phyloP scores from a whole-genome alignment of 2,113 vertebrate species.

The Shinisaurus crocodilurus region DNA sequence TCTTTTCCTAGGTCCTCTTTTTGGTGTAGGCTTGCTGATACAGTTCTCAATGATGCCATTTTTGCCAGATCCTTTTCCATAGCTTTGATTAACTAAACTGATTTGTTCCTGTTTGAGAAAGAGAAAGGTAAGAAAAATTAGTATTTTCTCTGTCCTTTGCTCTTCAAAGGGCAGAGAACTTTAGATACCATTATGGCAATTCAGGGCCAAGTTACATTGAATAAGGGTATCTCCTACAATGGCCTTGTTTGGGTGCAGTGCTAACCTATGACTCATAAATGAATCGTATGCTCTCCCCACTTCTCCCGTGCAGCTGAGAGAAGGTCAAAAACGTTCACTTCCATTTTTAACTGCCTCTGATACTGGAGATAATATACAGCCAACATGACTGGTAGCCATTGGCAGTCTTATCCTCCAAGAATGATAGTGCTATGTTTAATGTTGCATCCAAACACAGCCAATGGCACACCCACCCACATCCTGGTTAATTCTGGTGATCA shows the following conservation, averaged over 20 bases:
- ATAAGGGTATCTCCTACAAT: background rate
- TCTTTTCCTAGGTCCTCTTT: slow-evolving; percentile 94
- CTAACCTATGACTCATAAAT: background rate
- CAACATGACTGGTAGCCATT: background rate
- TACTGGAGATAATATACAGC: background rate
- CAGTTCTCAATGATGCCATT: slow-evolving; percentile 84
- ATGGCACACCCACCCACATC: background rate
- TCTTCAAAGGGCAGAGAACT: no score
- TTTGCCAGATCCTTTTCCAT: slow-evolving; percentile 90
- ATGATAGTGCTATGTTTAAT: background rate
- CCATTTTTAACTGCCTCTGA: background rate
- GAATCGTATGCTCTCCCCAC: background rate
- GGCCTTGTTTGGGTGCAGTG: background rate
- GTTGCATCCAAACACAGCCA: background rate
- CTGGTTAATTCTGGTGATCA: background rate
- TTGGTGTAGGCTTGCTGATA: slow-evolving; percentile 89
- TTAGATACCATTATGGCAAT: background rate
- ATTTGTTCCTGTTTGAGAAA: slow-evolving; percentile 88
- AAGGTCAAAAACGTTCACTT: background rate
- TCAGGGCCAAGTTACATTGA: no score
- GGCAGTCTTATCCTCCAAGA: background rate
- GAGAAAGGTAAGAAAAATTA: slow-evolving; percentile 28
- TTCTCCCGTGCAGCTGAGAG: background rate
- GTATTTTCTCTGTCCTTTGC: background rate
- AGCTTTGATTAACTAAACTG: slow-evolving; percentile 96